Conservation (phyloP, 92 coral and sea anemone genomes). For the Zoanthus solanderi region DNA sequence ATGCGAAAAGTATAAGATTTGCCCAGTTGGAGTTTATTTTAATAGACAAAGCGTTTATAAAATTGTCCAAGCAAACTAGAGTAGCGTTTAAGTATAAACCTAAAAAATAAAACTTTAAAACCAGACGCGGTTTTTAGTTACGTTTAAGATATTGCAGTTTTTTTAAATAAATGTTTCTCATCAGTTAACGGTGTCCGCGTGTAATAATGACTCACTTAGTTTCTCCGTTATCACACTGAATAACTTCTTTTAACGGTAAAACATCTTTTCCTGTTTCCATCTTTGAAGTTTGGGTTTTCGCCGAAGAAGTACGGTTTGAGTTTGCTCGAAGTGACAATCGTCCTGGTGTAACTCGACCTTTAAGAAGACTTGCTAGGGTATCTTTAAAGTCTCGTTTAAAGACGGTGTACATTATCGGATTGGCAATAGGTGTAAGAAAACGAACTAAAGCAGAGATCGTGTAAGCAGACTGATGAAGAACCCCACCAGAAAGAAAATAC, state of each 20-base stretch:
- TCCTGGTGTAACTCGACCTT: neutral
- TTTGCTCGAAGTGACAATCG: neutral
- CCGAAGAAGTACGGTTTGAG: neutral
- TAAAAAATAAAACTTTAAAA: no score
- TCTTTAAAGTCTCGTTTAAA: conserved; percentile 39
- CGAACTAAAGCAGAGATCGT: conserved; percentile 5
- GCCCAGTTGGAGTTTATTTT: no score
- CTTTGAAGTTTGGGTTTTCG: neutral
- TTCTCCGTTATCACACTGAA: neutral
- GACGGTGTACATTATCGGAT: conserved; percentile 23
- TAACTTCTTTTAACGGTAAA: neutral
- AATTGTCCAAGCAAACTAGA: no score
- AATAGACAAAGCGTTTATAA: no score
- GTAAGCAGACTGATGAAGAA: neutral
- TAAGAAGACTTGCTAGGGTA: conserved; percentile 1
- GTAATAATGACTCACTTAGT: neutral
- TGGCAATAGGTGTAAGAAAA: conserved; percentile 24
- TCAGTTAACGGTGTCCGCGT: neutral
- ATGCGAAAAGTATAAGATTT: no score
- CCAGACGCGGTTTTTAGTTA: no score
- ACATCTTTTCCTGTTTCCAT: neutral
- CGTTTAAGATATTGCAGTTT: neutral
- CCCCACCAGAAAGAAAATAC: conserved; percentile 19
- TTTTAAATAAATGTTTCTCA: neutral
- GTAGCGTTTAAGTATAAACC: no score